phyloP scores from a whole-genome alignment of 2,888 invertebrate species.

The Agonopterix heracliana region DNA sequence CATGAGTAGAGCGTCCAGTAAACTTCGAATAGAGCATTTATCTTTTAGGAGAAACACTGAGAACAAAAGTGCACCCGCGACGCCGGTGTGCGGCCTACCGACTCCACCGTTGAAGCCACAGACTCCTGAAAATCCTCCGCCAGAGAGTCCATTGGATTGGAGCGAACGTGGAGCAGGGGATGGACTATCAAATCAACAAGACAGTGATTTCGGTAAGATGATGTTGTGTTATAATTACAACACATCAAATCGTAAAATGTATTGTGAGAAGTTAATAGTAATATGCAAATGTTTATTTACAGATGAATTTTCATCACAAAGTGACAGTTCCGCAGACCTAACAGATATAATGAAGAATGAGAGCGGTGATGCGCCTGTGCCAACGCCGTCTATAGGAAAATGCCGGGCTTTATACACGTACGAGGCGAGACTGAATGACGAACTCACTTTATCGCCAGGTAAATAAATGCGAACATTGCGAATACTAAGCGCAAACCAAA shows the following conservation, averaged over 20 bases:
- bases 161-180: constrained; percentile 86
- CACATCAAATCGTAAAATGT: neutral
- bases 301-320: constrained; percentile 90
- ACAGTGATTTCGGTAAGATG: constrained; percentile 85
- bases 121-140: constrained; percentile 42
- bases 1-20: constrained; percentile 65
- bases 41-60: constrained; percentile 54
- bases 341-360: constrained; percentile 74
- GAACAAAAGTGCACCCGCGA: constrained; percentile 48
- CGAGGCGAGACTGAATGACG: constrained; percentile 90
- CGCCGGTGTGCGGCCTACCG: constrained; percentile 42
- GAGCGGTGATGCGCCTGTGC: constrained; percentile 27
- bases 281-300: constrained; percentile 25
- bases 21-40: constrained; percentile 61
- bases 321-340: constrained; percentile 76
- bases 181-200: constrained; percentile 90
- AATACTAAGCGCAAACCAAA: too few relatives aligned
- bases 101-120: constrained; percentile 31
- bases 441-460: constrained; percentile 85
- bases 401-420: constrained; percentile 93
- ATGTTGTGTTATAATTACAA: neutral
- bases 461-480: constrained; percentile 7
- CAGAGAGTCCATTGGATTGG: constrained; percentile 79
- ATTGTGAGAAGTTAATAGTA: neutral
- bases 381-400: constrained; percentile 74